Conservation (phyloP, 2,113 vertebrate genomes). For the Eulemur rufifrons region DNA sequence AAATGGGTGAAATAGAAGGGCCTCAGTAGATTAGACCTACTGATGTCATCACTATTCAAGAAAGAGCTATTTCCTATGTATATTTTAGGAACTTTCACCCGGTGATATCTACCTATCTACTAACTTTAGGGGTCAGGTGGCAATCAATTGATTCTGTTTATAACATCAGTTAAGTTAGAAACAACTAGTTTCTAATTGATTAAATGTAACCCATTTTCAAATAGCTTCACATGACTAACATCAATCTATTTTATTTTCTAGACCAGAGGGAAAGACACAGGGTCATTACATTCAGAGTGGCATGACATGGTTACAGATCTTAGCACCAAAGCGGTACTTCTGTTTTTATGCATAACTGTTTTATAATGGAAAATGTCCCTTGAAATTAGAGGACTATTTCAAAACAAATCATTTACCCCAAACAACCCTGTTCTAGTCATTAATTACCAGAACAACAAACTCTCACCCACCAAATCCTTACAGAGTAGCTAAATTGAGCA, state of each 20-base stretch:
- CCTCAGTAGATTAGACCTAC: background rate
- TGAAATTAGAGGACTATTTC: background rate
- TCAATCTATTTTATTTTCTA: slow-evolving; percentile 20
- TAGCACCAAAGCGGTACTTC: background rate
- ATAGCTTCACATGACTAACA: background rate
- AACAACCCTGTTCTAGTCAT: background rate
- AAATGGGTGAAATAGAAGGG: background rate
- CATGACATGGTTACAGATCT: background rate
- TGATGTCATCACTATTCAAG: background rate
- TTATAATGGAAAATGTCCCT: slow-evolving; percentile 3
- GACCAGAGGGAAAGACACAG: background rate
- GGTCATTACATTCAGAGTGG: background rate
- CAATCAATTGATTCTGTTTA: background rate
- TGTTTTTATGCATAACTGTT: slow-evolving; percentile 16
- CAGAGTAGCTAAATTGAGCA: background rate
- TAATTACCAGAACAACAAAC: slow-evolving; percentile 19
- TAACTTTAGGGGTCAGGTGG: background rate
- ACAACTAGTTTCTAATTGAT: background rate
- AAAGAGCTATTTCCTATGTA: background rate
- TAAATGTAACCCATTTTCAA: background rate
- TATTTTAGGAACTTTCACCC: background rate
- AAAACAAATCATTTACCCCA: slow-evolving; percentile 16
- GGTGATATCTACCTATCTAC: background rate
- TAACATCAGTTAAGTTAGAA: background rate
- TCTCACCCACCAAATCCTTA: background rate